A percentile compares a stretch with the other conserved stretches of the same genome.
Conservation (phyloP, 2,113 vertebrate genomes). For the Xenopus borealis region DNA sequence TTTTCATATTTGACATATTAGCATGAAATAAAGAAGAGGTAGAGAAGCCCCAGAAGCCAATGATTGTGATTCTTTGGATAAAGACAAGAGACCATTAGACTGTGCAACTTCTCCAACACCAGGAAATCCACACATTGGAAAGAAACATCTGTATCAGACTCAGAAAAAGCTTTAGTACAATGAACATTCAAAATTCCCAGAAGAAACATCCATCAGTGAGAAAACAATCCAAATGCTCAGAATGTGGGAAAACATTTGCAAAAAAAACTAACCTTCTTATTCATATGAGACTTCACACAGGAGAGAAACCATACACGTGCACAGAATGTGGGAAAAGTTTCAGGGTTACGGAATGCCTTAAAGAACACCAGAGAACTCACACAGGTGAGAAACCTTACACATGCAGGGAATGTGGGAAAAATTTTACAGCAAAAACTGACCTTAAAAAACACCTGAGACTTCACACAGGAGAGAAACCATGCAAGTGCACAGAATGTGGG, state of each 20-base stretch:
- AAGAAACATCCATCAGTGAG: neutral
- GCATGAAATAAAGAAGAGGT: conserved; percentile 46
- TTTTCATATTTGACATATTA: conserved; percentile 16
- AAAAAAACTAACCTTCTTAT: conserved; percentile 11
- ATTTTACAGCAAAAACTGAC: conserved; percentile 61
- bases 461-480: conserved; percentile 42
- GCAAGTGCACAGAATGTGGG: conserved; percentile 35
- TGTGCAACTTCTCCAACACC: too few species aligned
- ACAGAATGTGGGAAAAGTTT: conserved; percentile 48
- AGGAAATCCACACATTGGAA: too few species aligned
- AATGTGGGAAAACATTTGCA: conserved; percentile 29
- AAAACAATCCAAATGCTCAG: conserved; percentile 52
- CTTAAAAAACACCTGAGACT: conserved; percentile 60
- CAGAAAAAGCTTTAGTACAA: too few species aligned
- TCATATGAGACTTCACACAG: conserved; percentile 50
- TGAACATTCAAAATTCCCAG: too few species aligned
- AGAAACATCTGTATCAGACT: too few species aligned
- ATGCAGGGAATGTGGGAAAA: conserved; percentile 35
- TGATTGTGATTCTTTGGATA: too few species aligned
- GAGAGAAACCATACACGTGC: conserved; percentile 58
- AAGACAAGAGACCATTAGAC: too few species aligned
- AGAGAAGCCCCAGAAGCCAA: too few species aligned
- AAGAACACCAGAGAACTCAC: neutral
- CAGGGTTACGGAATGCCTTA: conserved; percentile 35
- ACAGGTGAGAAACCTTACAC: conserved; percentile 47